Percentiles rank a stretch among this genome's conserved stretches.
Conservation (phyloP, 2,113 vertebrate genomes). For the Chionomys nivalis region DNA sequence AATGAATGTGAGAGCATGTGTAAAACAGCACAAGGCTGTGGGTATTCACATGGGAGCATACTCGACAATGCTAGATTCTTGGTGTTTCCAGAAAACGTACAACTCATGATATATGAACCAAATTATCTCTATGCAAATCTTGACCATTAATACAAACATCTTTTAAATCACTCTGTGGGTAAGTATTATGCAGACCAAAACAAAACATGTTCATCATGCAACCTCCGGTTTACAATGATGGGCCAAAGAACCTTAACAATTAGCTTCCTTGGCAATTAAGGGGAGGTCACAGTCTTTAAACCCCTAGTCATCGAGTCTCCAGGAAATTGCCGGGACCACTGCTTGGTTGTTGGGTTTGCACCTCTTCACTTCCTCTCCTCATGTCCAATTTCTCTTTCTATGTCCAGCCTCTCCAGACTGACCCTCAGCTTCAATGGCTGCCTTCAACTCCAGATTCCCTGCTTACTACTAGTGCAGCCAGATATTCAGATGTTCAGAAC, state of each 20-base stretch:
- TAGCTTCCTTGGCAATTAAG: neutral
- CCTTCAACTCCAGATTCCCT: neutral
- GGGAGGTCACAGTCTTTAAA: neutral
- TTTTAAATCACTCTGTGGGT: neutral
- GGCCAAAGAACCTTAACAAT: neutral
- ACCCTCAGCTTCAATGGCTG: neutral
- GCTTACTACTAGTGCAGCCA: neutral
- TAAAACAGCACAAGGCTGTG: neutral
- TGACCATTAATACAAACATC: neutral
- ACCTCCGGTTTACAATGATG: neutral
- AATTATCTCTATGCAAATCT: neutral
- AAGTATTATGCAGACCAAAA: neutral
- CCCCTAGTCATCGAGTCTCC: neutral
- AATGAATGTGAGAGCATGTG: neutral
- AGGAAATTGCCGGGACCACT: neutral
- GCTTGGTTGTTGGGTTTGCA: accelerated
- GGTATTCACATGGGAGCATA: neutral
- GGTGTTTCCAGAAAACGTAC: neutral
- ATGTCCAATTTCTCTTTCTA: neutral
- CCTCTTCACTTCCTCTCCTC: neutral
- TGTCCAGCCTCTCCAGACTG: neutral
- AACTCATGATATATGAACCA: neutral
- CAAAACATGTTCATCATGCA: neutral
- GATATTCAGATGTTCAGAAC: neutral
- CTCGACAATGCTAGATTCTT: neutral